These are phyloP conservation scores for Tetrao urogallus DNA, from an alignment of 2,113 vertebrate genomes.

Conservation along the genomic window DNA sequence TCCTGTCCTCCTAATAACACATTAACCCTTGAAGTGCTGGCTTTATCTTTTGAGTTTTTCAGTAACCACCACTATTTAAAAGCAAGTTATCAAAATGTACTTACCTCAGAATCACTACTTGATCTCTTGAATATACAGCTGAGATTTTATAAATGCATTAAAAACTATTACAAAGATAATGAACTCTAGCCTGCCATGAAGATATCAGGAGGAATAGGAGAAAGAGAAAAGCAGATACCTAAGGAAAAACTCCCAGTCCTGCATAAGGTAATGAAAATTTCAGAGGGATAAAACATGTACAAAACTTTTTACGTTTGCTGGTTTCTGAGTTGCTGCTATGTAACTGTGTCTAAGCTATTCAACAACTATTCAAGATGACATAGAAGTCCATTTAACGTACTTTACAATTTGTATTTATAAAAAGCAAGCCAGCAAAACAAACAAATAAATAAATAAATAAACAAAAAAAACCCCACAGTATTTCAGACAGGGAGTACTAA, in stretches of 20 bases:
- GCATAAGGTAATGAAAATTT: not conserved
- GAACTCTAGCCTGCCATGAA: not conserved
- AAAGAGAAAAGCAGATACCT: not conserved
- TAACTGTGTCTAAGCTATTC: not conserved
- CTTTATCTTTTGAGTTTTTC: slow-evolving; percentile 43
- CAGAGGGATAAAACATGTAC: not conserved
- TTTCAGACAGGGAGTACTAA: not conserved
- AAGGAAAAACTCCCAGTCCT: not conserved
- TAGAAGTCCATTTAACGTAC: not conserved
- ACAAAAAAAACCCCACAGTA: not conserved
- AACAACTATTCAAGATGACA: not conserved
- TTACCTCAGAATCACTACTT: not conserved
- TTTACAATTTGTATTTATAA: not conserved
- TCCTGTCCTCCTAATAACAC: slow-evolving; percentile 81
- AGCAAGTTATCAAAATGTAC: not conserved
- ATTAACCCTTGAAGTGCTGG: slow-evolving; percentile 78
- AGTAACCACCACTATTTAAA: not conserved
- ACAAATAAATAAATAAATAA: not conserved
- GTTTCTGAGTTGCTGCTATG: not conserved
- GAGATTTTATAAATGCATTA: not conserved
- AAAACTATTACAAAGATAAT: not conserved
- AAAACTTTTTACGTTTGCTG: not conserved
- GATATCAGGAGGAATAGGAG: not conserved
- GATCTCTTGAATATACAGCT: not conserved
- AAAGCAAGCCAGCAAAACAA: no score